These are phyloP conservation scores for Platycnemis pennipes DNA, from an alignment of 2,888 invertebrate genomes.

Conservation along the genomic window DNA sequence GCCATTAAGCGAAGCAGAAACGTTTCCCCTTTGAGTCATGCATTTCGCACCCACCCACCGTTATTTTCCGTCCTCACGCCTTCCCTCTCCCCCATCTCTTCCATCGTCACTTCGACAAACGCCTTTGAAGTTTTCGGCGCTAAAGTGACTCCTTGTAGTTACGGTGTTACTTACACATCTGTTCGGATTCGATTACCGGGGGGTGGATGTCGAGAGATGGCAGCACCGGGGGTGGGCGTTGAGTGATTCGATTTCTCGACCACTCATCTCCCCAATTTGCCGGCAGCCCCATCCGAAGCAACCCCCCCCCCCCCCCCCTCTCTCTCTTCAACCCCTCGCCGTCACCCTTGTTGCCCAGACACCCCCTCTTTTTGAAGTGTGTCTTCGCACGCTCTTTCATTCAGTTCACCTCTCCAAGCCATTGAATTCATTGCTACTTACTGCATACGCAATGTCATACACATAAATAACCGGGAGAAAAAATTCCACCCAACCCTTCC, in stretches of 20 bases:
- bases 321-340: neutral
- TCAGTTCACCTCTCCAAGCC: too few species aligned
- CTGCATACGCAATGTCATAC: too few species aligned
- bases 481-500: too few species aligned
- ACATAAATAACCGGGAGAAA: too few species aligned
- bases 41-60: neutral
- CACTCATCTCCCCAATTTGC: conserved; percentile 50
- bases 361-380: too few species aligned
- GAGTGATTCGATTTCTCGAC: conserved; percentile 45
- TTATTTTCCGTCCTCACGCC: neutral
- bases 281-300: neutral
- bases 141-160: conserved; percentile 44
- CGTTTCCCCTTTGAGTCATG: conserved; percentile 28
- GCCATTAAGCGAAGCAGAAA: conserved; percentile 11
- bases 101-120: neutral
- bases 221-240: neutral
- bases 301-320: neutral
- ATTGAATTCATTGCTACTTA: too few species aligned
- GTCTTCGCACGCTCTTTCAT: too few species aligned
- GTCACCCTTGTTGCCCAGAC: neutral
- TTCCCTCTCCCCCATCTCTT: neutral
- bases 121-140: conserved; percentile 41
- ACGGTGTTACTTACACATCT: conserved; percentile 52
- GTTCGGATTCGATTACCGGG: conserved; percentile 35
- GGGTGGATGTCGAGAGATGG: neutral